A percentile compares a stretch with the other conserved stretches of the same genome.
These are phyloP conservation scores for Emmelina monodactyla DNA, from an alignment of 2,888 invertebrate genomes.

Conservation along the genomic window DNA sequence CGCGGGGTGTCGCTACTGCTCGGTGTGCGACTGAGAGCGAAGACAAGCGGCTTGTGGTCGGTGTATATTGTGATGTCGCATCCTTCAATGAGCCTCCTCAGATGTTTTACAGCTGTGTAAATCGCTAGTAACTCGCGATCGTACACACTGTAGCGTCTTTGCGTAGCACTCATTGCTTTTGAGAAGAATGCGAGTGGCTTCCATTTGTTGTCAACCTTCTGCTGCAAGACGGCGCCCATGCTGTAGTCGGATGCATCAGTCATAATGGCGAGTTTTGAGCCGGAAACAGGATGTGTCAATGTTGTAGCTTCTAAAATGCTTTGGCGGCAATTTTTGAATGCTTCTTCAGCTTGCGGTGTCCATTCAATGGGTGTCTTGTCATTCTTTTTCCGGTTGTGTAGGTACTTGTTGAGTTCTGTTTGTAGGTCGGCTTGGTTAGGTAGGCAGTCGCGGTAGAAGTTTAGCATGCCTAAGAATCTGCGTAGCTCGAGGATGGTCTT, in stretches of 20 bases:
- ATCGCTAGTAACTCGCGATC: constrained; percentile 18
- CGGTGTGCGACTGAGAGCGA: constrained; percentile 8
- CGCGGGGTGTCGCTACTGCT: constrained; percentile 13
- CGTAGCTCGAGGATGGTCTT: constrained; percentile 11
- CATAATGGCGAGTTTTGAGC: constrained; percentile 9
- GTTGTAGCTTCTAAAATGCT: constrained; percentile 11
- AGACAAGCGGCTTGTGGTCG: constrained; percentile 15
- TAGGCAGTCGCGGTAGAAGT: constrained; percentile 14
- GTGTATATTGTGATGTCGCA: constrained; percentile 11
- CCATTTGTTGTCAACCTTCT: constrained; percentile 10
- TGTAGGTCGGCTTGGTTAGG: constrained; percentile 13
- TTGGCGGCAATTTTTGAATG: constrained; percentile 14
- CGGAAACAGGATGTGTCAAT: constrained; percentile 6
- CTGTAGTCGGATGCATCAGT: constrained; percentile 15
- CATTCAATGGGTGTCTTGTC: constrained; percentile 14
- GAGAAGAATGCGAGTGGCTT: constrained; percentile 16
- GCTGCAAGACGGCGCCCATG: constrained; percentile 16
- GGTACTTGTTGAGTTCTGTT: constrained; percentile 10
- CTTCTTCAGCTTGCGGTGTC: constrained; percentile 10
- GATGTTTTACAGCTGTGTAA: constrained; percentile 13
- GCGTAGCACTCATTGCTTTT: constrained; percentile 13
- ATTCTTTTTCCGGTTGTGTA: constrained; percentile 14
- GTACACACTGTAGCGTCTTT: constrained; percentile 14
- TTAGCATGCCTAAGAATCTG: constrained; percentile 16
- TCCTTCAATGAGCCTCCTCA: constrained; percentile 14